Percentiles rank a stretch among this genome's conserved stretches.
Conservation (phyloP, 2,113 vertebrate genomes). For the Apistogramma diplotaenia region DNA sequence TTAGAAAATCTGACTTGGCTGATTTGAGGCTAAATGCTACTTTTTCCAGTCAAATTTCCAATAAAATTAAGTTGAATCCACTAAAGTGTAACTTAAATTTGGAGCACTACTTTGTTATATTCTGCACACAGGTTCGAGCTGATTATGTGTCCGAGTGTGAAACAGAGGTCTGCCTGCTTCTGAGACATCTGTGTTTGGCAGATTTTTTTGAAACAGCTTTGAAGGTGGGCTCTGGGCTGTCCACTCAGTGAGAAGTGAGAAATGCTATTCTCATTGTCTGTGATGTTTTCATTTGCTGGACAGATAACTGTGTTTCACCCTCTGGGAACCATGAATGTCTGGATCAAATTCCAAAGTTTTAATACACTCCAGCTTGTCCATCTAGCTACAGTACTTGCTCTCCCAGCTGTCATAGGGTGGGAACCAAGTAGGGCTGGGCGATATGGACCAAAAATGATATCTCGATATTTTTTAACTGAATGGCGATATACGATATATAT, state of each 20-base stretch:
- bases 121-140: too few species aligned
- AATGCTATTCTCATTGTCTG: not conserved
- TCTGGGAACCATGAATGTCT: not conserved
- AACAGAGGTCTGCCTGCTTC: too few species aligned
- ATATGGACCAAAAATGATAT: too few species aligned
- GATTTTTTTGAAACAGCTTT: not conserved
- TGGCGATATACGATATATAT: too few species aligned
- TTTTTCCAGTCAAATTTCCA: fast-evolving
- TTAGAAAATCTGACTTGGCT: not conserved
- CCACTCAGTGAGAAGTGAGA: not conserved
- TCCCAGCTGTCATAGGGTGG: not conserved
- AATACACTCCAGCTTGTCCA: not conserved
- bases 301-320: not conserved
- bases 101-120: too few species aligned
- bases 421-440: too few species aligned
- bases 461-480: too few species aligned
- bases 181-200: too few species aligned
- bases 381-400: too few species aligned
- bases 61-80: fast-evolving
- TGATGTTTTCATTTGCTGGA: not conserved
- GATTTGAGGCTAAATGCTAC: not conserved
- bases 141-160: too few species aligned
- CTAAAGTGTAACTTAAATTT: not conserved
- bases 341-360: not conserved
- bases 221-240: not conserved